Evolutionary conservation across 1,140 invertebrate genomes (phyloP), one percentile per base, ranked within the genome.

Genomic region (Thaumetopoea pityocampa): DNA sequence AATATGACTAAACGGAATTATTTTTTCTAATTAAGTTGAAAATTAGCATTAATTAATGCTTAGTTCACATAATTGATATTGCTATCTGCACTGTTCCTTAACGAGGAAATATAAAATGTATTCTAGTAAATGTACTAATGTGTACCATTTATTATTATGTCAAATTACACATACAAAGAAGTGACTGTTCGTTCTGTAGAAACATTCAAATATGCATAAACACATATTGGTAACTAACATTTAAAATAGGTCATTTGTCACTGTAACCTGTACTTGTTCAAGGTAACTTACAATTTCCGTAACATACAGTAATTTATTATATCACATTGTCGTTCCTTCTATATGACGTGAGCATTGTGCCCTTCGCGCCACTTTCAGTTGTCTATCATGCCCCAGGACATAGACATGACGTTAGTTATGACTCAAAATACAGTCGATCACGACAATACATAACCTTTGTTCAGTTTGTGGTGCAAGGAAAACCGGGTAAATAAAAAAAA

Each of bases 341-440:
- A 29, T 24, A 33, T 27, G 32, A 37, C 51, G 51, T 60, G 37
- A 29, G 40, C n/a, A n/a, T n/a, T 38, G 26, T 59, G 51, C 52
- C 52, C 57, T 66, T 62, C 63, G 40, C 59, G 49, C 60, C 58
- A 64, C 60, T 63, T 73, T 59, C 56, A 59, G 51, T 40, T 41
- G 50, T 53, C 54, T 53, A 48, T 58, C 50, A 51, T 42, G 41
- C 33, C 33, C 43, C 46, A 47, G 33, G 30, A 49, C 44, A 43
- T 37, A 47, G 57, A 56, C 51, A 59, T 61, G 57, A 45, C 57
- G 26, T 41, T 37, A 58, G 47, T 58, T 62, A 66, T 68, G 67
- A 72, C 42, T 70, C 55, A 62, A 66, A 67, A 48, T 51, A 45
- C 38, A 52, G 51, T 54, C 43, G 53, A 56, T 66, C 67, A 67